Evolutionary conservation across 2,113 vertebrate species (phyloP).

Genomic region (Microcebus ravelobensis): DNA sequence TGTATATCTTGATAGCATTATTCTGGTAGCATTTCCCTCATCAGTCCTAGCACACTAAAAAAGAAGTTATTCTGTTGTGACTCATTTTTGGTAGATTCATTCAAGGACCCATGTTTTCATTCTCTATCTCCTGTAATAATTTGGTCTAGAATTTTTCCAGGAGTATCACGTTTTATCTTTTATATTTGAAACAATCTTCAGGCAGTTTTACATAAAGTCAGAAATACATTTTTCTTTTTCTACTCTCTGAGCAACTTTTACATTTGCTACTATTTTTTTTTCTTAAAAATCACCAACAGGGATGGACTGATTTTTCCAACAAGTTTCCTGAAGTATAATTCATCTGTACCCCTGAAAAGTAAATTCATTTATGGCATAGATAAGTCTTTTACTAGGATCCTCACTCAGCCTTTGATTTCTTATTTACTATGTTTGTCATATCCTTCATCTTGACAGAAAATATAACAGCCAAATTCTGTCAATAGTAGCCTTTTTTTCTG

Average conservation of each 20-base stretch:
- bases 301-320: background rate
- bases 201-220: background rate
- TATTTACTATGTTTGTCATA: background rate
- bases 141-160: background rate
- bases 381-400: background rate
- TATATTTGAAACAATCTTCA: background rate
- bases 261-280: background rate
- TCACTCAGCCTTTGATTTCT: background rate
- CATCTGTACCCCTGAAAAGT: background rate
- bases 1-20: background rate
- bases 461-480: background rate
- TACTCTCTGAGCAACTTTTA: background rate
- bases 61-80: background rate
- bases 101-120: background rate
- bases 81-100: background rate
- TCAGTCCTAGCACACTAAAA: background rate
- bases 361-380: background rate
- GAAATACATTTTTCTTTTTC: conserved; percentile 19
- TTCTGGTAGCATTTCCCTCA: background rate
- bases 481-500: background rate
- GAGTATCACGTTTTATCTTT: background rate
- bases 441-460: background rate
- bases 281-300: background rate
- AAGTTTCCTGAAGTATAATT: background rate
- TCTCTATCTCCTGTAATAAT: background rate